phyloP scores from a whole-genome alignment of 2,888 invertebrate species.

The Lydus trimaculatus region DNA sequence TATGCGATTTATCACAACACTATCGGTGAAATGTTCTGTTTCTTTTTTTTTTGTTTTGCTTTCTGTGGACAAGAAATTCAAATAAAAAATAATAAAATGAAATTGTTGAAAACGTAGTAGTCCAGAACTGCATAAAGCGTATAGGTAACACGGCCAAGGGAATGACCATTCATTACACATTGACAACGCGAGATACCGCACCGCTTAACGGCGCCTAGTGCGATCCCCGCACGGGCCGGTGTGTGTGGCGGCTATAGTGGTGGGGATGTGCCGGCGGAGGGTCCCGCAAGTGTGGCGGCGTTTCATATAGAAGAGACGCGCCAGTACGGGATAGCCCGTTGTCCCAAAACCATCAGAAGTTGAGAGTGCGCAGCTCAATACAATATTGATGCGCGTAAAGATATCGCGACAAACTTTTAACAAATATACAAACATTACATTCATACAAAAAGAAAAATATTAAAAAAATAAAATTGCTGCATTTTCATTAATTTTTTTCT shows the following conservation, averaged over 20 bases:
- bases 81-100: no score
- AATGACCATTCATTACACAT: constrained; percentile 41
- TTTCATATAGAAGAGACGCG: constrained; percentile 49
- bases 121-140: not conserved
- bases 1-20: no score
- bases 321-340: constrained; percentile 55
- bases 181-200: constrained; percentile 33
- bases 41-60: no score
- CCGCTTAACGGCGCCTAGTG: constrained; percentile 49
- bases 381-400: constrained; percentile 27
- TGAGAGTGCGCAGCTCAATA: constrained; percentile 11
- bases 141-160: not conserved
- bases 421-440: not conserved
- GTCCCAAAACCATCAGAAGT: constrained; percentile 38
- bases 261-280: constrained; percentile 41
- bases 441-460: not conserved
- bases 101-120: no score
- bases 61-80: no score
- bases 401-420: constrained; percentile 6
- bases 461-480: not conserved
- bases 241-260: constrained; percentile 37
- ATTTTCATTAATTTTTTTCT: not conserved
- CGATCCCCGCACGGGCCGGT: constrained; percentile 56
- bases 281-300: constrained; percentile 49
- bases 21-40: no score